Evolutionary conservation across 2,113 vertebrate species (phyloP).

Genomic region (human): GRCh38 chr1:38829001-38829500

Average conservation of each 20-base stretch:
- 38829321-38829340: not conserved
- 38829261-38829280: not conserved
- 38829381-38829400: not conserved
- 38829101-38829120: not conserved
- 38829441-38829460: not conserved
- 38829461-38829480: not conserved
- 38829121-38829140: slow-evolving; percentile 1
- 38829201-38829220: not conserved
- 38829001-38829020: not conserved
- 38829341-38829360: not conserved
- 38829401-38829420: not conserved
- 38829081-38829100: slow-evolving; percentile 5
- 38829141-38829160: not conserved
- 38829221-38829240: not conserved
- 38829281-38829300: not conserved
- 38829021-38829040: slow-evolving; percentile 38
- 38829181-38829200: not conserved
- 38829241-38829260: not conserved
- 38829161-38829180: not conserved
- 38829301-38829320: not conserved
- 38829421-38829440: not conserved
- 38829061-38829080: slow-evolving; percentile 37
- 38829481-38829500: not conserved
- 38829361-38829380: not conserved
- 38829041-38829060: not conserved